Evolutionary conservation across 2,888 invertebrate species (phyloP).

Genomic region (Ametastegia equiseti): DNA sequence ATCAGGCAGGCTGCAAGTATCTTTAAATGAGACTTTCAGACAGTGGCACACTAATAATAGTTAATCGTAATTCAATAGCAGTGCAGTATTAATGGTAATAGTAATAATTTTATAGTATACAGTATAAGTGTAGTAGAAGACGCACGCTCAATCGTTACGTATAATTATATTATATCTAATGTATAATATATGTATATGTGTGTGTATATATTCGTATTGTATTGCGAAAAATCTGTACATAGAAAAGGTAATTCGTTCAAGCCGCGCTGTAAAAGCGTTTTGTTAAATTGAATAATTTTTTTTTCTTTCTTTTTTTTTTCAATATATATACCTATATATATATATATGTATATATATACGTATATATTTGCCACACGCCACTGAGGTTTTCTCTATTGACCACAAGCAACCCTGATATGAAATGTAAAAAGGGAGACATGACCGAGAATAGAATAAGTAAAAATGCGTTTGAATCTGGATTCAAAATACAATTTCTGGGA

Average conservation of each 20-base stretch:
- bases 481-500: background rate
- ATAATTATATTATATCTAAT: background rate
- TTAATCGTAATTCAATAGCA: slow-evolving; percentile 40
- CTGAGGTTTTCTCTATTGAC: too few species aligned
- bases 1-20: background rate
- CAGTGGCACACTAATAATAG: slow-evolving; percentile 30
- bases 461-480: background rate
- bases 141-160: slow-evolving; percentile 26
- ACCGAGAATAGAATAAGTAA: too few species aligned
- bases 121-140: slow-evolving; percentile 12
- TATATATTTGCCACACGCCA: slow-evolving; percentile 3
- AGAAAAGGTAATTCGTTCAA: slow-evolving; percentile 21
- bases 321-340: too few species aligned
- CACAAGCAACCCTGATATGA: too few species aligned
- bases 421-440: too few species aligned
- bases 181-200: background rate
- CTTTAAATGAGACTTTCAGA: slow-evolving; percentile 12
- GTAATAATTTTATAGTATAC: background rate
- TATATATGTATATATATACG: background rate
- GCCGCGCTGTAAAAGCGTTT: slow-evolving; percentile 33
- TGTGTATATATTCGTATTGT: slow-evolving; percentile 2
- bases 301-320: too few species aligned
- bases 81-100: slow-evolving; percentile 26
- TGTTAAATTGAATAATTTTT: slow-evolving; percentile 22
- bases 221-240: slow-evolving; percentile 29